Percentiles rank a stretch among this genome's conserved stretches.
Evolutionary conservation across 2,113 vertebrate genomes (phyloP).

Genomic region (Cyprichromis sp.): DNA sequence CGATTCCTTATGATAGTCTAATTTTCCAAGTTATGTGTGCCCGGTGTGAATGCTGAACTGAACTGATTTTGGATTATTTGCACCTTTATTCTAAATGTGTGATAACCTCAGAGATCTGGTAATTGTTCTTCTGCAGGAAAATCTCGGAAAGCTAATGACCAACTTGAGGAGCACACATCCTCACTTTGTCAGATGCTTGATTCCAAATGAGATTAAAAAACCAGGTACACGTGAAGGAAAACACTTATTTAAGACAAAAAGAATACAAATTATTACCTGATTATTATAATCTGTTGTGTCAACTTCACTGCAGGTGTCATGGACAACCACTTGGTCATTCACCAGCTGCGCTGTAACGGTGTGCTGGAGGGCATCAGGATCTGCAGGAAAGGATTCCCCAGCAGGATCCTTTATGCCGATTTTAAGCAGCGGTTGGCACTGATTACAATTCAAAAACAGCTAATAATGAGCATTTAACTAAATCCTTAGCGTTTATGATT

Average conservation of each 20-base stretch:
- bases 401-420: slow-evolving; percentile 48
- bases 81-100: not conserved
- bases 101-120: not conserved
- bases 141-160: slow-evolving; percentile 56
- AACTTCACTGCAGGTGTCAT: slow-evolving; percentile 8
- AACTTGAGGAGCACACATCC: slow-evolving; percentile 54
- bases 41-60: not conserved
- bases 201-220: slow-evolving; percentile 75
- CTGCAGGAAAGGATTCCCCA: slow-evolving; percentile 55
- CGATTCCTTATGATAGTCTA: not conserved
- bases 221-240: slow-evolving; percentile 60
- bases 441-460: not conserved
- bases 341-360: slow-evolving; percentile 54
- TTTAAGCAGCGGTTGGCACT: slow-evolving; percentile 46
- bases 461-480: not conserved
- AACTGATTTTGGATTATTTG: not conserved
- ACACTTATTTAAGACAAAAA: not conserved
- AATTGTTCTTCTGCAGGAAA: slow-evolving; percentile 19
- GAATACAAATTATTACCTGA: fast-evolving
- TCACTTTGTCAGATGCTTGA: slow-evolving; percentile 58
- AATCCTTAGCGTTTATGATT: not conserved
- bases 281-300: not conserved
- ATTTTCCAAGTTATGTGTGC: not conserved
- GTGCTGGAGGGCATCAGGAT: slow-evolving; percentile 55
- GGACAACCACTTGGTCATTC: slow-evolving; percentile 53